A percentile compares a stretch with the other conserved stretches of the same genome.
Conservation (phyloP, 2,797 vertebrate genomes). For the Odontamblyopus lacepedii region DNA sequence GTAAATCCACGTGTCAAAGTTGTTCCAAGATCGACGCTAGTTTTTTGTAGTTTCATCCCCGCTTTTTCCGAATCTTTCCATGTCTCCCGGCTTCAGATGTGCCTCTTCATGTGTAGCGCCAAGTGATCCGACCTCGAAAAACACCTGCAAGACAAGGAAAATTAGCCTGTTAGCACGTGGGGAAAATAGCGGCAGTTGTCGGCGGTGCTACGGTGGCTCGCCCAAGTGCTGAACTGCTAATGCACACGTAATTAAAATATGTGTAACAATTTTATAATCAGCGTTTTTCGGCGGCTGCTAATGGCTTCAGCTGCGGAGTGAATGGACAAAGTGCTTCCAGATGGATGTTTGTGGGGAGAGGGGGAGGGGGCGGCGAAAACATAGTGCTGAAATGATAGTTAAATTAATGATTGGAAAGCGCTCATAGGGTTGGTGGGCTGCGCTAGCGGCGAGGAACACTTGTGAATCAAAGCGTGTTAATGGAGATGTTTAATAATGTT, state of each 20-base stretch:
- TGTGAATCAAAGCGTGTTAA: slow-evolving; percentile 20
- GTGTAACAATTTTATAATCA: slow-evolving; percentile 78
- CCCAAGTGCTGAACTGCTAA: slow-evolving; percentile 57
- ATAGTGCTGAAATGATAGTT: no score
- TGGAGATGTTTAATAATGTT: slow-evolving; percentile 31
- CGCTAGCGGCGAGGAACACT: slow-evolving; percentile 9
- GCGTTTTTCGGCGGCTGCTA: slow-evolving; percentile 68
- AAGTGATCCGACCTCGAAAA: slow-evolving; percentile 99
- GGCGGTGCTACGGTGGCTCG: slow-evolving; percentile 52
- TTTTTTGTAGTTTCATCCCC: slow-evolving; percentile 28
- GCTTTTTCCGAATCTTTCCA: slow-evolving; percentile 37
- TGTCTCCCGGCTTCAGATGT: slow-evolving; percentile 81
- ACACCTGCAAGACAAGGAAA: slow-evolving; percentile 84
- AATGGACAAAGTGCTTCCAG: slow-evolving; percentile 65
- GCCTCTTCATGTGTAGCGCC: slow-evolving; percentile 99
- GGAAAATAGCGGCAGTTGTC: slow-evolving; percentile 49
- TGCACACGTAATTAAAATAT: slow-evolving; percentile 73
- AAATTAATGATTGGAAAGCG: slow-evolving; percentile 36
- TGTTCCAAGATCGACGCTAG: slow-evolving; percentile 24
- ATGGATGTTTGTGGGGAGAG: slow-evolving; percentile 58
- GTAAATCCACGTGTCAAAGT: slow-evolving; percentile 22
- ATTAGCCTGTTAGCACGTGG: slow-evolving; percentile 56
- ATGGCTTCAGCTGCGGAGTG: slow-evolving; percentile 72
- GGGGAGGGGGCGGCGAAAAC: slow-evolving; percentile 22
- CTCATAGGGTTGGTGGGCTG: slow-evolving; percentile 38